Percentiles rank a stretch among this genome's conserved stretches.
These are phyloP conservation scores for Alethe diademata DNA, from an alignment of 2,113 vertebrate species.

Conservation along the genomic window DNA sequence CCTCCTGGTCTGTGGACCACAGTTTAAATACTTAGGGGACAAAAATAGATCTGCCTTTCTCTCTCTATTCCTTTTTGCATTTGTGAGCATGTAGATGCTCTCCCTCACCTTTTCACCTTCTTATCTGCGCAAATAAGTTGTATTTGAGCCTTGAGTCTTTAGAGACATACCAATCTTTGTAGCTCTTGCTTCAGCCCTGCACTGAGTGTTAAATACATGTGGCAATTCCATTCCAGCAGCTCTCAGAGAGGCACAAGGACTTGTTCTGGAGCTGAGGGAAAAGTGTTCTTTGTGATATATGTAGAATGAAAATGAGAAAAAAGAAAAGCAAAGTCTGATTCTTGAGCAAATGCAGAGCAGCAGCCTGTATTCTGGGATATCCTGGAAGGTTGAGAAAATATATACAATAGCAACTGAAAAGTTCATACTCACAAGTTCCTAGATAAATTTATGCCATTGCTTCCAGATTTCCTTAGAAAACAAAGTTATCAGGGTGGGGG, in stretches of 20 bases:
- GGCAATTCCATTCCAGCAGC: background rate
- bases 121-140: background rate
- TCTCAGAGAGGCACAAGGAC: background rate
- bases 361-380: background rate
- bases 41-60: background rate
- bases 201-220: rapidly evolving
- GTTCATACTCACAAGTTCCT: background rate
- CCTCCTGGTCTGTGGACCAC: background rate
- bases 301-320: background rate
- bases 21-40: background rate
- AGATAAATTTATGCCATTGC: background rate
- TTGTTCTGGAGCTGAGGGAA: background rate
- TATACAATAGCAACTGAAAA: background rate
- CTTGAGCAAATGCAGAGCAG: background rate
- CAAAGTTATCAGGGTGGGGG: rapidly evolving
- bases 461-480: background rate
- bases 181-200: background rate
- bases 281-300: background rate
- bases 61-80: background rate
- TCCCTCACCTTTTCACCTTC: background rate
- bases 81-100: background rate
- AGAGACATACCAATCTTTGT: background rate
- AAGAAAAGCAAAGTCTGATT: background rate
- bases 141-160: background rate
- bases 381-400: background rate